These are phyloP conservation scores for Martes flavigula DNA, from an alignment of 2,797 vertebrate genomes.

Conservation along the genomic window DNA sequence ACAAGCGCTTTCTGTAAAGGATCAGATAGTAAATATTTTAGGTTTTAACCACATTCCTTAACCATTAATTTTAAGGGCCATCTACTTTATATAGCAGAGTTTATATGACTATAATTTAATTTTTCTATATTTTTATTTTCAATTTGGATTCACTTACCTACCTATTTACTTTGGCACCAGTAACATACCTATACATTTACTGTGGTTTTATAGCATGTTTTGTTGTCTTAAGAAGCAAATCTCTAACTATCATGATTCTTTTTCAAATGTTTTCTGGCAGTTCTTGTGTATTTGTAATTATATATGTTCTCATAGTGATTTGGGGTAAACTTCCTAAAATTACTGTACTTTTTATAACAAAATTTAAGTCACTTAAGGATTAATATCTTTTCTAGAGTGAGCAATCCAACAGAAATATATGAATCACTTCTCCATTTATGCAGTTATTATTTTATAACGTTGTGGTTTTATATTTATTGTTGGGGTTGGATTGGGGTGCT, in stretches of 20 bases:
- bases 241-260: background rate
- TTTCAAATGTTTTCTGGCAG: background rate
- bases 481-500: background rate
- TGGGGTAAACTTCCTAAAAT: background rate
- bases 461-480: background rate
- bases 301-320: background rate
- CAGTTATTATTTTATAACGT: background rate
- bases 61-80: background rate
- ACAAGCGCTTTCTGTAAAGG: background rate
- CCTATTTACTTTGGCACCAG: background rate
- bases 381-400: background rate
- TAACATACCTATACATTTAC: background rate
- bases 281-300: background rate
- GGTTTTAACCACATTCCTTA: background rate
- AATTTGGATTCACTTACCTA: background rate
- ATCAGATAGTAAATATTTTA: background rate
- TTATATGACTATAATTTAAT: background rate
- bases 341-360: background rate
- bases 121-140: background rate
- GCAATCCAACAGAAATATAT: background rate
- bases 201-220: background rate
- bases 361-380: background rate
- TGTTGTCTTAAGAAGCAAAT: background rate
- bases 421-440: background rate
- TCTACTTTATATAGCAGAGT: background rate